A percentile compares a stretch with the other conserved stretches of the same genome.
Conservation (phyloP, 2,888 invertebrate species). For the Flexamia atlantica region DNA sequence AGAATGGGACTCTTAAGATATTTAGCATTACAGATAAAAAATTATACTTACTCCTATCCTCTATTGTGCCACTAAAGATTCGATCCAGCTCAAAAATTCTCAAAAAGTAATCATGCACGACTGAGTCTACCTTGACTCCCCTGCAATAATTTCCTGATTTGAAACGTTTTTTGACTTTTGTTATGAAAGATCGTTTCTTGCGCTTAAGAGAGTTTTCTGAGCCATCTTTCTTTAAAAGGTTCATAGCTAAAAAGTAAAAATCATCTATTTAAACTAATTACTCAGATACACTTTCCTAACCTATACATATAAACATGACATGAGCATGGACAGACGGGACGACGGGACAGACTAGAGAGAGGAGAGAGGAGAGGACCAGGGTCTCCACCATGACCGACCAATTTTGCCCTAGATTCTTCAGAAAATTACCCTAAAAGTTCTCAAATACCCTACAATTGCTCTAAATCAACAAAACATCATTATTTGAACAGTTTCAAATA, state of each 20-base stretch:
- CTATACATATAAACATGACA: no score
- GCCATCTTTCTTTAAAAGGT: background rate
- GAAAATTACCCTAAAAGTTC: no score
- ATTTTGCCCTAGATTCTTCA: no score
- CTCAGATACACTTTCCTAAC: background rate
- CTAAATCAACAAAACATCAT: no score
- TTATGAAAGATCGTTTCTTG: background rate
- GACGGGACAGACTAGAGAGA: no score
- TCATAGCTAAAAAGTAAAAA: background rate
- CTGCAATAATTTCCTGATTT: slow-evolving; percentile 14
- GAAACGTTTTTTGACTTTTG: background rate
- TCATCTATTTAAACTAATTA: background rate
- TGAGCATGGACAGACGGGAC: no score
- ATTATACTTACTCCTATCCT: slow-evolving; percentile 25
- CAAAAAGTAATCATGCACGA: slow-evolving; percentile 7
- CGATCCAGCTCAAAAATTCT: slow-evolving; percentile 9
- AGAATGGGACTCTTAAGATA: no score
- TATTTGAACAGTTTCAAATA: no score
- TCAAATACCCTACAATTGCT: no score
- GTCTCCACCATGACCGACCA: no score
- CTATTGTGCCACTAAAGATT: background rate
- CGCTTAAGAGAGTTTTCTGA: background rate
- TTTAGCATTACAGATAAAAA: no score
- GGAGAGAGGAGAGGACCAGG: no score
- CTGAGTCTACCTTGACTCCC: background rate